Conservation (phyloP, 2,797 vertebrate genomes). For the Loris lydekkerianus region DNA sequence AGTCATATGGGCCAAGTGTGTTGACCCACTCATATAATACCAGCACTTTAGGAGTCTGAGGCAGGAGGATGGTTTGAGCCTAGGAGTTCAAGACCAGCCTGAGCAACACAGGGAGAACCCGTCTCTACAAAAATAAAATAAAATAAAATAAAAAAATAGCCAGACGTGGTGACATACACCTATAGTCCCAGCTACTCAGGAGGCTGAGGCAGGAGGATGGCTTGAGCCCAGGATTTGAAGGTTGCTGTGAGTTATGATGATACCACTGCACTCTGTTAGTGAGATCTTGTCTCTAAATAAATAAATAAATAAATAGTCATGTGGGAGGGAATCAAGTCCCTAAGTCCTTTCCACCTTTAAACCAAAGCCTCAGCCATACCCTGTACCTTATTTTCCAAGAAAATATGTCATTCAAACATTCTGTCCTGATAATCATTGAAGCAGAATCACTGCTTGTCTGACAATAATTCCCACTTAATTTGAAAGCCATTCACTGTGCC, state of each 20-base stretch:
- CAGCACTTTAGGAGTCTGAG: neutral
- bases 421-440: constrained; percentile 9
- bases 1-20: neutral
- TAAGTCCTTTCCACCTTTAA: constrained; percentile 14
- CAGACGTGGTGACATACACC: neutral
- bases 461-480: constrained; percentile 12
- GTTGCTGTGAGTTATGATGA: neutral
- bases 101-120: neutral
- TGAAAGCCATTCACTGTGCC: constrained; percentile 48
- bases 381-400: constrained; percentile 52
- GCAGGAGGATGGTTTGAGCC: neutral
- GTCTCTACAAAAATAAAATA: neutral
- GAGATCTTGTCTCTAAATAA: neutral
- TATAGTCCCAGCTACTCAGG: neutral
- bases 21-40: neutral
- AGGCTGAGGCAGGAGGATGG: neutral
- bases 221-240: neutral
- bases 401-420: constrained; percentile 32
- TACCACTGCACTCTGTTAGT: neutral
- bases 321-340: neutral
- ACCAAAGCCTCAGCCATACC: constrained; percentile 58
- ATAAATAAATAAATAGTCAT: neutral
- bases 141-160: neutral
- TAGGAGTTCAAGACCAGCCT: neutral
- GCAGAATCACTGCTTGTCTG: constrained; percentile 49